phyloP scores from a whole-genome alignment of 2,797 vertebrate species.

The Aldrovandia affinis region DNA sequence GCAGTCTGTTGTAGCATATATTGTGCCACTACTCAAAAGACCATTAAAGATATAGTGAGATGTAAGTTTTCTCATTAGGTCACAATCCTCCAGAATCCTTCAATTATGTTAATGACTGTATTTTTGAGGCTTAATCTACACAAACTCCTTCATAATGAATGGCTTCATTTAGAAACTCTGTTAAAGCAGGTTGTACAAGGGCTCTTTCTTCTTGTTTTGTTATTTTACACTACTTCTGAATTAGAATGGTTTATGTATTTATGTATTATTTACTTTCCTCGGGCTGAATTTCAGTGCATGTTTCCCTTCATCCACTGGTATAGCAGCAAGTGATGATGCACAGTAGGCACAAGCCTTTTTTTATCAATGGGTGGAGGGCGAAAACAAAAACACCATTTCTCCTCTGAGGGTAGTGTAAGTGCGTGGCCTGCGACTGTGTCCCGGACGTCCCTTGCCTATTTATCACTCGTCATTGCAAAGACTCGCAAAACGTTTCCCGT shows the following conservation, averaged over 20 bases:
- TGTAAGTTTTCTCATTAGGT: conserved; percentile 26
- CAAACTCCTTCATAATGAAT: conserved; percentile 14
- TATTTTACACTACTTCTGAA: background rate
- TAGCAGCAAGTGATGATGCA: background rate
- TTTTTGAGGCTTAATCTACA: background rate
- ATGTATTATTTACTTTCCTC: background rate
- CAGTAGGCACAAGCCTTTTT: background rate
- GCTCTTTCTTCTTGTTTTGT: background rate
- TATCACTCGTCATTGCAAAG: conserved; percentile 46
- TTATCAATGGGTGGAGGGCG: background rate
- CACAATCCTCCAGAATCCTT: conserved; percentile 10
- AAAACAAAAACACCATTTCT: background rate
- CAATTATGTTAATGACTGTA: conserved; percentile 14
- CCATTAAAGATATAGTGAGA: conserved; percentile 18
- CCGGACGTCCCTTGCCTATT: conserved; percentile 37
- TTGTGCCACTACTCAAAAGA: conserved; percentile 5
- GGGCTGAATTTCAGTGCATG: conserved; percentile 1
- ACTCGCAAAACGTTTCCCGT: conserved; percentile 46
- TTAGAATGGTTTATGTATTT: background rate
- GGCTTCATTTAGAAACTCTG: background rate
- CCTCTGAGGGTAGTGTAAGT: background rate
- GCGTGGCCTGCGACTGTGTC: background rate
- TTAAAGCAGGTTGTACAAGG: background rate
- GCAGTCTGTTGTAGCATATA: background rate
- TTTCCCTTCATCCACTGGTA: background rate